Evolutionary conservation across 2,113 vertebrate genomes (phyloP).

Genomic region (Sisor rabdophorus): DNA sequence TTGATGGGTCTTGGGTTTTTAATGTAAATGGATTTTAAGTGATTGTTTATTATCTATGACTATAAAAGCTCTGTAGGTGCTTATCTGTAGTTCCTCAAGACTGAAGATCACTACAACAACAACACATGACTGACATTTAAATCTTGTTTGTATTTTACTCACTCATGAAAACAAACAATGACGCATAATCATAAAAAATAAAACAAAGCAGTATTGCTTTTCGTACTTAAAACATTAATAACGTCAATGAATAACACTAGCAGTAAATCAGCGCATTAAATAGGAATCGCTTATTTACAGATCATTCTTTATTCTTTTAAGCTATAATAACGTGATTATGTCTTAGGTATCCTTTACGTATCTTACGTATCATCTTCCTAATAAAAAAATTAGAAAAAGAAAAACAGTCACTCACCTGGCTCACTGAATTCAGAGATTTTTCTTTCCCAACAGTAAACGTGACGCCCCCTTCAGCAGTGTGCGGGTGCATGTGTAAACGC

Average conservation of each 20-base stretch:
- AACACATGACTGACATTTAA: neutral
- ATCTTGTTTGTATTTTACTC: neutral
- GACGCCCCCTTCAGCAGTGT: conserved; percentile 14
- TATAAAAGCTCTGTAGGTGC: neutral
- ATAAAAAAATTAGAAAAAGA: neutral
- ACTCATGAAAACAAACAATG: neutral
- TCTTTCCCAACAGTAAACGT: conserved; percentile 4
- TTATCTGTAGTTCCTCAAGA: neutral
- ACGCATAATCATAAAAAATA: neutral
- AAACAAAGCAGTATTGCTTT: neutral
- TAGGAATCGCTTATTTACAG: no score
- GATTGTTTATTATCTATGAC: neutral
- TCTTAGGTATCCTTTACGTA: neutral
- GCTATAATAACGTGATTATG: no score
- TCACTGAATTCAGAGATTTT: neutral
- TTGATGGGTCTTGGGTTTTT: neutral
- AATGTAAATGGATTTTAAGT: neutral
- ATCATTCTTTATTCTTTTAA: no score
- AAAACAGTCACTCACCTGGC: conserved; percentile 13
- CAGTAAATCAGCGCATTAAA: neutral
- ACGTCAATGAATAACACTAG: neutral
- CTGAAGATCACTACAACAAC: neutral
- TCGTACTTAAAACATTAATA: neutral
- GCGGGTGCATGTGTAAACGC: neutral
- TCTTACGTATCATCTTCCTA: no score